Conservation (phyloP, 2,113 vertebrate genomes). For the Lanius ludovicianus region DNA sequence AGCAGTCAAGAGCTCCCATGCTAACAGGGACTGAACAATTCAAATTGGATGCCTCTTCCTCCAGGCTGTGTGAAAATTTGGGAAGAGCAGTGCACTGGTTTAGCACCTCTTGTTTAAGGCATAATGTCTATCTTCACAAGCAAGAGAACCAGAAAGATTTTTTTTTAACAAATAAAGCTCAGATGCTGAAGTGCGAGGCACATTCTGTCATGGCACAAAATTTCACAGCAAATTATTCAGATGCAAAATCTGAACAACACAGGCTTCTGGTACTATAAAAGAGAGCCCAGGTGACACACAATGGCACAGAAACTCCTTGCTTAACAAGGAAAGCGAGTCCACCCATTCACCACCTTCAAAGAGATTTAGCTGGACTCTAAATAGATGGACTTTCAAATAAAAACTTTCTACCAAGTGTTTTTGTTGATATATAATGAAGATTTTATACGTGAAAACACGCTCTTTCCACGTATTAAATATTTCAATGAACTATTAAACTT, state of each 20-base stretch:
- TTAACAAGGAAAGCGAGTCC: neutral
- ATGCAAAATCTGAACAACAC: neutral
- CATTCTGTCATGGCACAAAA: neutral
- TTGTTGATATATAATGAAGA: neutral
- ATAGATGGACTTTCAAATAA: neutral
- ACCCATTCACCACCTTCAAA: neutral
- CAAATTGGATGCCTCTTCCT: neutral
- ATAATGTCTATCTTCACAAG: neutral
- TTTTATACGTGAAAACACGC: neutral
- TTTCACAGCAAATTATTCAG: neutral
- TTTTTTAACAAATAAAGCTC: conserved; percentile 17
- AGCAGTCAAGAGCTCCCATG: neutral
- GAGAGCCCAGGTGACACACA: neutral
- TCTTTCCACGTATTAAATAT: neutral
- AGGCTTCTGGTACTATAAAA: neutral
- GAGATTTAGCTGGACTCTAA: neutral
- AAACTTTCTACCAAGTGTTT: neutral
- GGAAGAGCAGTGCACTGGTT: neutral
- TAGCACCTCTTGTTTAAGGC: neutral
- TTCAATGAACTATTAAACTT: neutral
- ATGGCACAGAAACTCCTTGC: neutral
- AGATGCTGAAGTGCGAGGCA: neutral
- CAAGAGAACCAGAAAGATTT: neutral
- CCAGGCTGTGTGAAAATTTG: conserved; percentile 5
- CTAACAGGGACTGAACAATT: neutral